Conservation (phyloP, 2,888 invertebrate species). For the Drosophila mayaguana region DNA sequence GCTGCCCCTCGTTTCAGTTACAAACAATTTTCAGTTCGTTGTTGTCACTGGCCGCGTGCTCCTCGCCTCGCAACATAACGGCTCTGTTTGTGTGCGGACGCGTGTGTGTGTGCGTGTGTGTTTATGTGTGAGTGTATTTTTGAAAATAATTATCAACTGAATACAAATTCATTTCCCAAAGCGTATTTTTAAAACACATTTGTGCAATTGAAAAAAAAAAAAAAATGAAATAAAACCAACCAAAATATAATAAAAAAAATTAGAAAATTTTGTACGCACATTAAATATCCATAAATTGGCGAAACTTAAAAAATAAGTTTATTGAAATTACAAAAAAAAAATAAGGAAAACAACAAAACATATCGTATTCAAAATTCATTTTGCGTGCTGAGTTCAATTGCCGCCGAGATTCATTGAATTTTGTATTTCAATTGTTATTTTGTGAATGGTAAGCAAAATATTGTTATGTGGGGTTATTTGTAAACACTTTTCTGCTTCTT, state of each 20-base stretch:
- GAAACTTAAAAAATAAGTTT: conserved; percentile 21
- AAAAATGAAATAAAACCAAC: conserved; percentile 20
- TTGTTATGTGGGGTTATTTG: conserved; percentile 6
- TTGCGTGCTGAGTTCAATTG: conserved; percentile 44
- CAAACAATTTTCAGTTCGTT: conserved; percentile 56
- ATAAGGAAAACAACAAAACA: conserved; percentile 40
- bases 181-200: conserved; percentile 51
- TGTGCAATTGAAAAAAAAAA: conserved; percentile 31
- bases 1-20: conserved; percentile 10
- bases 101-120: conserved; percentile 13
- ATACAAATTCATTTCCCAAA: conserved; percentile 29
- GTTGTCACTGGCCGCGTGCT: conserved; percentile 61
- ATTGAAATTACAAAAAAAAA: conserved; percentile 11
- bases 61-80: conserved; percentile 36
- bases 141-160: conserved; percentile 47
- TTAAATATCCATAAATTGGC: conserved; percentile 53
- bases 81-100: conserved; percentile 18
- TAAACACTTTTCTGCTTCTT: conserved; percentile 22
- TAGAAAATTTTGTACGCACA: conserved; percentile 29
- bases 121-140: conserved; percentile 25
- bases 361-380: conserved; percentile 34
- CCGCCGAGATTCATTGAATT: conserved; percentile 11
- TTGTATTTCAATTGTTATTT: conserved; percentile 1
- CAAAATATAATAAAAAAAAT: conserved; percentile 4
- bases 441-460: conserved; percentile 47